phyloP scores from a whole-genome alignment of 2,797 vertebrate genomes.

The Ataeniobius toweri region DNA sequence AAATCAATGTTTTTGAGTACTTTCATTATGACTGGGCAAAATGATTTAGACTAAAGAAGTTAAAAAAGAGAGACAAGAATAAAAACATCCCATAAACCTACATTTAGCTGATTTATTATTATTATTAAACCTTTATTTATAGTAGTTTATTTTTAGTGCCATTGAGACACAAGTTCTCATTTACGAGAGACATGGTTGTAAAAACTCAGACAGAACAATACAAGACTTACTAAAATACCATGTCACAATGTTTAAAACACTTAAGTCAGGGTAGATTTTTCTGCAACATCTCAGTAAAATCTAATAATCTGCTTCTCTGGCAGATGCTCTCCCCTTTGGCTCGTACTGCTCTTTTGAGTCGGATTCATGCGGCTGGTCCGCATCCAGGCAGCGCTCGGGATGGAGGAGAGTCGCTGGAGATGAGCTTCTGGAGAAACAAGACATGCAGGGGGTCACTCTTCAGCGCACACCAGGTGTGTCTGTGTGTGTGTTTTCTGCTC shows the following conservation, averaged over 20 bases:
- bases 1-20: background rate
- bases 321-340: conserved; percentile 83
- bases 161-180: too few species aligned
- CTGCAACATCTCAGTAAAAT: conserved; percentile 15
- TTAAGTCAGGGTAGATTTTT: background rate
- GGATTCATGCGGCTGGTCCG: conserved; percentile 85
- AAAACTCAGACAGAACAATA: too few species aligned
- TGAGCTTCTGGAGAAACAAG: conserved; percentile 55
- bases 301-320: conserved; percentile 17
- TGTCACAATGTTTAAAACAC: too few species aligned
- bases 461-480: conserved; percentile 81
- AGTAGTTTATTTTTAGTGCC: too few species aligned
- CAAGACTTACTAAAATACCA: too few species aligned
- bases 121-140: too few species aligned
- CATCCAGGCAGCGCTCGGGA: conserved; percentile 64
- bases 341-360: conserved; percentile 88
- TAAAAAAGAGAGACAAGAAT: too few species aligned
- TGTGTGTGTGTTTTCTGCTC: background rate
- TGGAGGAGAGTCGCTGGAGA: conserved; percentile 81
- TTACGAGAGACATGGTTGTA: too few species aligned
- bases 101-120: background rate
- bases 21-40: background rate
- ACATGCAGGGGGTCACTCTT: conserved; percentile 77
- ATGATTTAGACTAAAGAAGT: too few species aligned
- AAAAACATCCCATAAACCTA: background rate